A percentile compares a stretch with the other conserved stretches of the same genome.
phyloP scores from a whole-genome alignment of 2,797 vertebrate genomes.

The Coilia nasus region DNA sequence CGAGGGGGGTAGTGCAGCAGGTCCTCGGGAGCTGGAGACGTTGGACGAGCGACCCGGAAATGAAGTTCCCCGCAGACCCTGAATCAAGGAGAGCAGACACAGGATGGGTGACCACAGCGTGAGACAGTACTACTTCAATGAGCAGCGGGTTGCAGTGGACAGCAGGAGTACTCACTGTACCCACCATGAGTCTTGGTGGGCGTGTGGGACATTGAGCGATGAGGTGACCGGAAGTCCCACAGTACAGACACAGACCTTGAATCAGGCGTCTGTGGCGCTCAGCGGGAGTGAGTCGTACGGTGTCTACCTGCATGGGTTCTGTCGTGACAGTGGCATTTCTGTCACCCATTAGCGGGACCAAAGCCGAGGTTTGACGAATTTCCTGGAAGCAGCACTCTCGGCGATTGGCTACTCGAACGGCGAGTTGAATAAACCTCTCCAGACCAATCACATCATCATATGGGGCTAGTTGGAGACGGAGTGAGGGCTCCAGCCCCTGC shows the following conservation, averaged over 20 bases:
- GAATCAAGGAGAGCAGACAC: neutral
- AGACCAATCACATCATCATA: neutral
- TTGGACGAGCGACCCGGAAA: neutral
- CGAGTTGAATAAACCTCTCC: neutral
- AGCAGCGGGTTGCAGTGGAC: too few species aligned
- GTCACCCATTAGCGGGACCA: neutral
- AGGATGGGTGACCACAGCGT: too few species aligned
- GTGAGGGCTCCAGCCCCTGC: neutral
- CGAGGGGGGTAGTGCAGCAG: too few species aligned
- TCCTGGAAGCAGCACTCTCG: neutral
- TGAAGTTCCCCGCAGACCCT: neutral
- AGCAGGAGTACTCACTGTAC: neutral
- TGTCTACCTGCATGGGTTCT: neutral
- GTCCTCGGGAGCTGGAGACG: neutral
- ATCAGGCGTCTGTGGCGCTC: neutral
- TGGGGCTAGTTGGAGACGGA: neutral
- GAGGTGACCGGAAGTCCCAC: neutral
- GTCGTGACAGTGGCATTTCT: neutral
- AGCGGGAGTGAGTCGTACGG: neutral
- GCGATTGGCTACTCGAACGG: neutral
- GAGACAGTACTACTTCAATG: too few species aligned
- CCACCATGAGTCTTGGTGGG: neutral
- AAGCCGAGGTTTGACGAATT: too few species aligned
- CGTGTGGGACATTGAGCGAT: neutral
- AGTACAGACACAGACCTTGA: neutral